Percentiles rank a stretch among this genome's conserved stretches.
phyloP scores from a whole-genome alignment of 2,797 vertebrate species.

The Clarias laeviceps region DNA sequence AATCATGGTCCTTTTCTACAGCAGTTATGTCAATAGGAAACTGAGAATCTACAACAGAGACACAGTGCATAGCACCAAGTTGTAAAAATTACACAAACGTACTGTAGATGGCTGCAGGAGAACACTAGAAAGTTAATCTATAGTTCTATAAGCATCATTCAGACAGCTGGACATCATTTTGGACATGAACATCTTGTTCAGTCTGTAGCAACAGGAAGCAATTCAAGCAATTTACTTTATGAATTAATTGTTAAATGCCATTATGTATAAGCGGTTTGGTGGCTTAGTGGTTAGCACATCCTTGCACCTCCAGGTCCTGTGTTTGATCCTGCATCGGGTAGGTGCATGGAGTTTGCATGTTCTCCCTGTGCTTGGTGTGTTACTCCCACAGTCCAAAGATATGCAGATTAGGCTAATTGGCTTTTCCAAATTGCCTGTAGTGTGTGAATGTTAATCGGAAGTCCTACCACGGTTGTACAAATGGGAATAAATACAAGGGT shows the following conservation, averaged over 20 bases:
- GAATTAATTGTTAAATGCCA: not conserved
- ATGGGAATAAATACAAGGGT: no score
- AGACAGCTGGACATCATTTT: not conserved
- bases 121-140: not conserved
- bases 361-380: no score
- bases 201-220: not conserved
- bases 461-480: no score
- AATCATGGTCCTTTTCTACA: constrained; percentile 98
- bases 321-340: no score
- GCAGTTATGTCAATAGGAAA: constrained; percentile 94
- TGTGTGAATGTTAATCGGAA: no score
- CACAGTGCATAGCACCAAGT: constrained; percentile 41
- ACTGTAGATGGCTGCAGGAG: not conserved
- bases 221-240: not conserved
- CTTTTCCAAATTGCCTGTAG: no score
- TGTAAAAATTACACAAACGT: not conserved
- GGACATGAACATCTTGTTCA: not conserved
- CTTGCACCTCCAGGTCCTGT: no score
- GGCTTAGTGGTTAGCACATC: no score
- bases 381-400: no score
- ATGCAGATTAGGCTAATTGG: no score
- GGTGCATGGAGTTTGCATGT: no score
- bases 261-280: not conserved
- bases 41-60: constrained; percentile 82
- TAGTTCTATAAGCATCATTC: not conserved